Percentiles rank a stretch among this genome's conserved stretches.
Conservation (phyloP, 2,113 vertebrate genomes). For the Platichthys stellatus region DNA sequence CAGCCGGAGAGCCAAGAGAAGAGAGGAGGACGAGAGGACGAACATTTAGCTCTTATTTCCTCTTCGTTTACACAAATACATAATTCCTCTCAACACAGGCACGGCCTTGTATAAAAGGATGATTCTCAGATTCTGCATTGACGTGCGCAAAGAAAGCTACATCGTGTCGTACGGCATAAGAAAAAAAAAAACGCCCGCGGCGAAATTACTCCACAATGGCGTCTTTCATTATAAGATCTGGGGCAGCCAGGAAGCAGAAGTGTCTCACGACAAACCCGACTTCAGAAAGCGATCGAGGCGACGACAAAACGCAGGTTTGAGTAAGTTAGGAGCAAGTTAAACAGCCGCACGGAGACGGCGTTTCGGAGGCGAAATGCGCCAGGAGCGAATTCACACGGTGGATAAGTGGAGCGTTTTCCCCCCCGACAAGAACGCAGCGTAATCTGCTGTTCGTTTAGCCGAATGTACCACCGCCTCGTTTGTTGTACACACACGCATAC, state of each 20-base stretch:
- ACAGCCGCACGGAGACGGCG: slow-evolving; percentile 50
- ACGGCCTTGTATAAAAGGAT: slow-evolving; percentile 40
- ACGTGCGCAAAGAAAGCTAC: slow-evolving; percentile 70
- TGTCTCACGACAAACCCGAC: slow-evolving; percentile 41
- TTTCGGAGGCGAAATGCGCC: slow-evolving; percentile 67
- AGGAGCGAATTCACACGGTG: slow-evolving; percentile 76
- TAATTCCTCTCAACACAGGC: slow-evolving; percentile 36
- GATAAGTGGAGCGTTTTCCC: slow-evolving; percentile 62
- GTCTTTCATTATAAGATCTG: slow-evolving; percentile 83
- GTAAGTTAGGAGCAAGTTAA: slow-evolving; percentile 66
- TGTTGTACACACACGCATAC: slow-evolving; percentile 27
- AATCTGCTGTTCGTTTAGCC: slow-evolving; percentile 17
- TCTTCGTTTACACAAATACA: slow-evolving; percentile 24
- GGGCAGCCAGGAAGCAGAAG: slow-evolving; percentile 79
- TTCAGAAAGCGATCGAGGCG: not conserved
- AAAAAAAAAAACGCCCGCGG: slow-evolving; percentile 76
- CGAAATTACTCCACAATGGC: slow-evolving; percentile 87
- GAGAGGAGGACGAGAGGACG: slow-evolving; percentile 17
- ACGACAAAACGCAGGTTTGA: slow-evolving; percentile 40
- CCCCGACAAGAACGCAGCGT: slow-evolving; percentile 40
- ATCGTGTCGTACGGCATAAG: slow-evolving; percentile 74
- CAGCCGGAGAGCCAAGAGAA: slow-evolving; percentile 29
- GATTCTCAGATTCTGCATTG: slow-evolving; percentile 72
- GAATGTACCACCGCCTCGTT: not conserved
- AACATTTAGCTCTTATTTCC: not conserved